These are phyloP conservation scores for Agrochola lota DNA, from an alignment of 2,888 invertebrate genomes.

Conservation along the genomic window DNA sequence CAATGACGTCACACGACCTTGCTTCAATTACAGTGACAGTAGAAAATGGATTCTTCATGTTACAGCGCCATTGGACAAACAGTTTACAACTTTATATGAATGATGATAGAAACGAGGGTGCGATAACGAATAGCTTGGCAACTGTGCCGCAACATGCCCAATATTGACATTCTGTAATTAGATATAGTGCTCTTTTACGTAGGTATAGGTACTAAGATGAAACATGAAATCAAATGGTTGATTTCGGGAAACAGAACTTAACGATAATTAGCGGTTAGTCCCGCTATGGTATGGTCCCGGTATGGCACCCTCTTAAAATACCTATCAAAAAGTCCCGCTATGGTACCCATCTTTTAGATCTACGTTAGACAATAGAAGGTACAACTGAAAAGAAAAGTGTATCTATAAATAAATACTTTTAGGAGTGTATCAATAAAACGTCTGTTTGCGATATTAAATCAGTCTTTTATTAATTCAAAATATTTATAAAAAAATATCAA, in stretches of 20 bases:
- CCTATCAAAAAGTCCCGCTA: too few relatives aligned
- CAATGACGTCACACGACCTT: conserved; percentile 27
- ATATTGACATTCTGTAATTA: background rate
- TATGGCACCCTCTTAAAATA: too few relatives aligned
- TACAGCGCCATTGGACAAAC: conserved; percentile 18
- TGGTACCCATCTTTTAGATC: too few relatives aligned
- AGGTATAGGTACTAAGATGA: too few relatives aligned
- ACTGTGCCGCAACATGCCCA: background rate
- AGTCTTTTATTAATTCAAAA: too few relatives aligned
- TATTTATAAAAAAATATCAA: too few relatives aligned
- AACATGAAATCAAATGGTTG: background rate
- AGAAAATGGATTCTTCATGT: conserved; percentile 47
- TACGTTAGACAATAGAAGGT: too few relatives aligned
- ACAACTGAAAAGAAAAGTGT: too few relatives aligned
- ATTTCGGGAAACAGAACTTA: background rate
- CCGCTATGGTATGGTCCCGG: too few relatives aligned
- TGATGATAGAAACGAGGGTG: background rate
- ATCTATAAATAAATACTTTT: too few relatives aligned
- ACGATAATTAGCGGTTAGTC: background rate
- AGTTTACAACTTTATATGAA: conserved; percentile 24
- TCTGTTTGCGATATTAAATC: too few relatives aligned
- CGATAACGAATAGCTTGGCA: background rate
- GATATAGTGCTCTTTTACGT: background rate
- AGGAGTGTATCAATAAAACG: too few relatives aligned
- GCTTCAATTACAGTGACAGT: conserved; percentile 18